Conservation (phyloP, 2,888 invertebrate genomes). For the Torymus tubicola region DNA sequence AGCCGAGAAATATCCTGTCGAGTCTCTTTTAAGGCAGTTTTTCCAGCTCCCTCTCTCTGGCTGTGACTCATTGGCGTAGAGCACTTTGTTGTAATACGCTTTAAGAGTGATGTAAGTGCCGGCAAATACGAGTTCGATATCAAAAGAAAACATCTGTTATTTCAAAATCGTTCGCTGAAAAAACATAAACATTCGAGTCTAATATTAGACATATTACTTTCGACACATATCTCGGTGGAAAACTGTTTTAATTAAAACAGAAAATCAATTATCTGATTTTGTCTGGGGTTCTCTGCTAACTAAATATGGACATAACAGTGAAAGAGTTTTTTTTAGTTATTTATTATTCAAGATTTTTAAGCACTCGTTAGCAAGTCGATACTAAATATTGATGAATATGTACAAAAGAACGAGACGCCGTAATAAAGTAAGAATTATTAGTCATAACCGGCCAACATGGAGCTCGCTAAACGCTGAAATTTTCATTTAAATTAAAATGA, state of each 20-base stretch:
- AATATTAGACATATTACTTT: background rate
- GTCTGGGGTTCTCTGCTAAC: no score
- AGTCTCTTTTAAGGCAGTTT: conserved; percentile 37
- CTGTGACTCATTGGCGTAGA: no score
- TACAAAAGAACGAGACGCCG: background rate
- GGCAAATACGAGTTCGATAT: conserved; percentile 12
- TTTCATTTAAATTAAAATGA: conserved; percentile 19
- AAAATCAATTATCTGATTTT: no score
- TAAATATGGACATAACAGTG: no score
- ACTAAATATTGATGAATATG: background rate
- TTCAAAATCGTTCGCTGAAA: background rate
- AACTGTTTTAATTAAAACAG: no score
- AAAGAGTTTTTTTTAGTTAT: no score
- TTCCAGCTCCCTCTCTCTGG: background rate
- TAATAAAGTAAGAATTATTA: conserved; percentile 4
- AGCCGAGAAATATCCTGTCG: conserved; percentile 28
- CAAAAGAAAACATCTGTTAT: conserved; percentile 12
- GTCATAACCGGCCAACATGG: no score
- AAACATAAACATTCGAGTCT: background rate
- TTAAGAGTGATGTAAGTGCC: conserved; percentile 34
- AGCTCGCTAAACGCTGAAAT: no score
- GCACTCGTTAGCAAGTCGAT: no score
- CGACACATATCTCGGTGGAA: no score
- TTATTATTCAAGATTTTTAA: no score
- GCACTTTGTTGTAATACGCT: conserved; percentile 34